Conservation (phyloP, 2,888 invertebrate genomes). For the Aspidiotus destructor region DNA sequence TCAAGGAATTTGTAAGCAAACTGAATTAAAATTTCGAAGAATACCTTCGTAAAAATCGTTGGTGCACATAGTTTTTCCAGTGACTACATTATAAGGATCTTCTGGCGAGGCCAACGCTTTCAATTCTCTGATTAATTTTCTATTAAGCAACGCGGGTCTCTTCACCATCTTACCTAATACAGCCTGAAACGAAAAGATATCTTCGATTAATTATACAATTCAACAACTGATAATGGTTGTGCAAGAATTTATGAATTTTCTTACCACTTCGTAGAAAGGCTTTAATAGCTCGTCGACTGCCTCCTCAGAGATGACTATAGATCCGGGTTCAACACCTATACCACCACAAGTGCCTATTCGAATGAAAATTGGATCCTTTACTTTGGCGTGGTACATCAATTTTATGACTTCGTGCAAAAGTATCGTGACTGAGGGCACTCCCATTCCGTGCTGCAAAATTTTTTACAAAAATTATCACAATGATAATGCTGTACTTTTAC, state of each 20-base stretch:
- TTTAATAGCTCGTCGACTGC: conserved; percentile 79
- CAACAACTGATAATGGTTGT: background rate
- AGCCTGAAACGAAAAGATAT: conserved; percentile 48
- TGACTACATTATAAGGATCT: conserved; percentile 76
- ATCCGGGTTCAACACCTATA: conserved; percentile 82
- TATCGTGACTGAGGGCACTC: conserved; percentile 90
- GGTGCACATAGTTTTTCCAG: conserved; percentile 91
- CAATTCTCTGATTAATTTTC: conserved; percentile 67
- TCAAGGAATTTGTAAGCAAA: background rate
- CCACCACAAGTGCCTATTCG: conserved; percentile 90
- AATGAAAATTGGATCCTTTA: conserved; percentile 80
- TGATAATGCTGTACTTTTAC: background rate
- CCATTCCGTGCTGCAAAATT: conserved; percentile 85
- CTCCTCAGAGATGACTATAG: conserved; percentile 85
- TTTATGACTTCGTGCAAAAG: conserved; percentile 93
- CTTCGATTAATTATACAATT: background rate
- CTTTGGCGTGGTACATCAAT: conserved; percentile 85
- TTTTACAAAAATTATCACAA: conserved; percentile 2
- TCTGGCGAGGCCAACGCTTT: conserved; percentile 61
- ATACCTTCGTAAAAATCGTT: conserved; percentile 95
- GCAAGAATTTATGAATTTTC: conserved; percentile 38
- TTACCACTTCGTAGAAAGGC: conserved; percentile 73
- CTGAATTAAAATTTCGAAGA: background rate
- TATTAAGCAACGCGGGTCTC: conserved; percentile 75
- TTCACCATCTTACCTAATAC: conserved; percentile 73